A percentile compares a stretch with the other conserved stretches of the same genome.
Conservation (phyloP, 2,113 vertebrate species). For the Phaethon lepturus region DNA sequence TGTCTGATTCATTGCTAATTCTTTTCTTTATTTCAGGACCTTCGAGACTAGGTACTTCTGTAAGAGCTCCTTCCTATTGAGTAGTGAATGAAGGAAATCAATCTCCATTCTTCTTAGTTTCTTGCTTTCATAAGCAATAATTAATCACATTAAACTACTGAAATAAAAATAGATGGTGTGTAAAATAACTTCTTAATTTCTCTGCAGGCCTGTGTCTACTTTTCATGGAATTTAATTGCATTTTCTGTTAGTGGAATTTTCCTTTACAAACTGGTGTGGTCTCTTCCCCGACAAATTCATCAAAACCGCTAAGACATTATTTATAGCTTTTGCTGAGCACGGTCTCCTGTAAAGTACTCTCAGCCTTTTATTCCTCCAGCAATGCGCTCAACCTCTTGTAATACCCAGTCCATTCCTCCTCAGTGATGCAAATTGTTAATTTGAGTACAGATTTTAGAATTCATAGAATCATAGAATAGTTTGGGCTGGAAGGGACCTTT, state of each 20-base stretch:
- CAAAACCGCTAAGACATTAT: not conserved
- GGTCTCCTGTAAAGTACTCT: not conserved
- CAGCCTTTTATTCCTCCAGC: not conserved
- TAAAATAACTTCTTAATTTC: conserved; percentile 49
- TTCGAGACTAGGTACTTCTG: not conserved
- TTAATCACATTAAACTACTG: conserved; percentile 13
- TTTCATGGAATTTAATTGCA: not conserved
- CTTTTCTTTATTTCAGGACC: not conserved
- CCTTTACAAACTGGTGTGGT: not conserved
- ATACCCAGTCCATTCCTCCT: not conserved
- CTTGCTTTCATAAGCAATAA: conserved; percentile 14
- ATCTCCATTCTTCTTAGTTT: not conserved
- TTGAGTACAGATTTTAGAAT: not conserved
- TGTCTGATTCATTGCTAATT: not conserved
- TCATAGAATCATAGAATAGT: not conserved
- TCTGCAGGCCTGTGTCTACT: not conserved
- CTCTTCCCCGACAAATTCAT: not conserved
- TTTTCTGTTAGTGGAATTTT: not conserved
- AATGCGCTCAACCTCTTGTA: not conserved
- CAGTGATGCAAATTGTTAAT: not conserved
- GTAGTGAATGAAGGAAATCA: not conserved
- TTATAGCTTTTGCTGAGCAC: not conserved
- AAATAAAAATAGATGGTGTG: conserved; percentile 35
- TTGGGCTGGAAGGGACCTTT: too few relatives aligned
- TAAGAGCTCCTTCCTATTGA: not conserved